These are phyloP conservation scores for Puntigrus tetrazona DNA, from an alignment of 2,113 vertebrate species.

Conservation along the genomic window DNA sequence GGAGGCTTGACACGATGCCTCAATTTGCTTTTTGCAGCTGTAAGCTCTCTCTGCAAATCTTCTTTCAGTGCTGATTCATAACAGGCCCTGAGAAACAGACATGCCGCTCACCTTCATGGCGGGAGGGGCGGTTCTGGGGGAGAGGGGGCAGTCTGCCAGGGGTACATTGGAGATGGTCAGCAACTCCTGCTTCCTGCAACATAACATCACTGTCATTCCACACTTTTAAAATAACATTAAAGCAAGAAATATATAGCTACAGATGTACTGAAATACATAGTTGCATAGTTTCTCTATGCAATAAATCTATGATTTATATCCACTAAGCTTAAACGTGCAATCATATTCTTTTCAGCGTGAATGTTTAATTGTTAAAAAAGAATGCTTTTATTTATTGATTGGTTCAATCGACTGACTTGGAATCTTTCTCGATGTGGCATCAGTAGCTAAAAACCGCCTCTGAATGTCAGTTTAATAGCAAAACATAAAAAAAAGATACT, in stretches of 20 bases:
- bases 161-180: slow-evolving; percentile 80
- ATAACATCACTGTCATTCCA: slow-evolving; percentile 30
- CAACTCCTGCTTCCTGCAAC: slow-evolving; percentile 89
- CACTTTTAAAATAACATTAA: slow-evolving; percentile 2
- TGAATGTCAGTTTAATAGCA: not conserved
- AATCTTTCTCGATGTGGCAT: not conserved
- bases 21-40: not conserved
- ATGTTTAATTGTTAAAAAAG: not conserved
- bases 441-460: not conserved
- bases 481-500: not conserved
- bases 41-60: not conserved
- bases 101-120: slow-evolving; percentile 80
- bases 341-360: not conserved
- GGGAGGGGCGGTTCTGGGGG: slow-evolving; percentile 86
- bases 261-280: not conserved
- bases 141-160: slow-evolving; percentile 80
- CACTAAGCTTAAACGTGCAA: not conserved
- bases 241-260: not conserved
- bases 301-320: not conserved
- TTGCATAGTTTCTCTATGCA: too few species aligned
- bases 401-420: not conserved
- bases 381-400: not conserved
- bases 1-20: not conserved
- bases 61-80: slow-evolving; percentile 13
- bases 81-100: slow-evolving; percentile 1